Evolutionary conservation across 2,113 vertebrate genomes (phyloP), one percentile per base, ranked within the genome.

Genomic region (Salvator merianae): DNA sequence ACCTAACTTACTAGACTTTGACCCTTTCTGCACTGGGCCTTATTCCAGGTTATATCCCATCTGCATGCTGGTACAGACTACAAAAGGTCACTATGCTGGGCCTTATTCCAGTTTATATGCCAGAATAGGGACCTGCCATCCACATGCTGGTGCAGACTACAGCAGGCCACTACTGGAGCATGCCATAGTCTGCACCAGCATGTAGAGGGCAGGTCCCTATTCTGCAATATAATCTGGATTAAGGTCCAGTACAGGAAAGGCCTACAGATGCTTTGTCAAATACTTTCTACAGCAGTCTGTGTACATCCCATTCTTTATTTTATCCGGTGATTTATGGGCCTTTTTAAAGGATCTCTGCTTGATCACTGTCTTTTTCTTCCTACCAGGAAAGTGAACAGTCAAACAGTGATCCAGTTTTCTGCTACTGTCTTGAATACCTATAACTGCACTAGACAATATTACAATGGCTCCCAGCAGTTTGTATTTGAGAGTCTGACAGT

Each of bases 351-450:
- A 76, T 68, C 53, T 89, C 79, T 55, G 73, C 84, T 90, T 81
- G 77, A 87, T 83, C 92, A 32, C 86, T 69, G 43, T 68, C 53
- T 86, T 84, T 79, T 77, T 83, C 77, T 91, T 91, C 87, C 87
- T 65, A 13, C 86, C 73, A 88, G 87, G 90, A 90, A 92, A 90
- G 74, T 85, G 83, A 91, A 70, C 85, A 79, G 81, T 76, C 0
- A 1, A 87, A 72, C 87, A 89, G 81, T 2, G 2, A 86, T 82
- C 47, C 1, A 32, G 26, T 0, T 0, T 43, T 79, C 81, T 73
- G 43, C 72, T 3, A 82, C 18, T 0, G 1, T 30, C 53, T 26
- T 77, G 73, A 77, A 77, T 88, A 68, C 88, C 80, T 76, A 79
- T 36, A 77, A n/a, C 62, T 5, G 13, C 40, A 7, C 43, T 9